phyloP scores from a whole-genome alignment of 1,140 invertebrate species.

The Saxidomus purpurata region DNA sequence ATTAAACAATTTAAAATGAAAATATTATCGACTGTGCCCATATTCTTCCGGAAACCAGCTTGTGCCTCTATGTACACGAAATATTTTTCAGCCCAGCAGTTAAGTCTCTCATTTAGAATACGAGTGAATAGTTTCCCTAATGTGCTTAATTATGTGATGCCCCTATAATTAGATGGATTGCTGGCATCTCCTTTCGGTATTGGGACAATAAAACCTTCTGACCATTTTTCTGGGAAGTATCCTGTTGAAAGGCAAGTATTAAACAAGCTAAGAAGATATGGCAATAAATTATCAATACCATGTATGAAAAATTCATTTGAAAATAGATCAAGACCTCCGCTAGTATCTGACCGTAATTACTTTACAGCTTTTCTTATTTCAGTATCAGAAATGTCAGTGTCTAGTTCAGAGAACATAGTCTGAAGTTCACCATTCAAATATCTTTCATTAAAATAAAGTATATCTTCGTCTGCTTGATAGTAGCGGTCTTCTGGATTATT shows the following conservation, averaged over 20 bases:
- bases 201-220: too few species aligned
- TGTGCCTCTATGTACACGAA: too few species aligned
- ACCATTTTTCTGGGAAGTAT: too few species aligned
- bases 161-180: constrained; percentile 8
- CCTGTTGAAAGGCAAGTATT: neutral
- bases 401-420: constrained; percentile 31
- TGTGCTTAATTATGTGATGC: too few species aligned
- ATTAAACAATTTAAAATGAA: too few species aligned
- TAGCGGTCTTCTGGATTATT: neutral
- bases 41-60: too few species aligned
- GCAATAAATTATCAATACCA: too few species aligned
- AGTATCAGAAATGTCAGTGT: neutral
- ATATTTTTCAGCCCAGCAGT: too few species aligned
- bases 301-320: too few species aligned
- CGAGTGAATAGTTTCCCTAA: too few species aligned
- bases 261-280: constrained; percentile 15
- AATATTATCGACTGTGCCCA: too few species aligned
- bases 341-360: neutral
- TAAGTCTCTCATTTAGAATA: too few species aligned
- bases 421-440: neutral
- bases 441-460: constrained; percentile 6
- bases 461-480: constrained; percentile 39
- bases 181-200: neutral
- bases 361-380: neutral
- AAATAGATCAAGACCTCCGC: neutral